Evolutionary conservation across 1,140 invertebrate species (phyloP).

Genomic region (Nymphalis io): DNA sequence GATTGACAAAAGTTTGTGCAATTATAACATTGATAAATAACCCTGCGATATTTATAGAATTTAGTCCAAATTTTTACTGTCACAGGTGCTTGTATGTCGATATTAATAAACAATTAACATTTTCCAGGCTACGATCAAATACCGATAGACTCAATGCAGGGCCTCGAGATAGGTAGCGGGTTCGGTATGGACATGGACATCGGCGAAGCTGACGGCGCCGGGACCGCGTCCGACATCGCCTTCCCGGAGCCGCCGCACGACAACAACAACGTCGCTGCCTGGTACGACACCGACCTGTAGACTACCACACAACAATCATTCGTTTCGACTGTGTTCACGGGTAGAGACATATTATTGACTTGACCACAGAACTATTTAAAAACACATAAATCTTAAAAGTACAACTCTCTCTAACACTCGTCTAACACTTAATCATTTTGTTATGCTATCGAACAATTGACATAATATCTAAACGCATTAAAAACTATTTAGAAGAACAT

Average conservation of each 20-base stretch:
- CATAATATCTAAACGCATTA: no score
- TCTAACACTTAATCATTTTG: no score
- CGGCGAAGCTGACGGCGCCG: slow-evolving; percentile 86
- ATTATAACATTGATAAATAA: no score
- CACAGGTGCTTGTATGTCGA: no score
- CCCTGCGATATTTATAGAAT: no score
- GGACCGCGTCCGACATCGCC: slow-evolving; percentile 90
- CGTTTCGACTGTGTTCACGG: no score
- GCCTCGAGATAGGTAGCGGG: slow-evolving; percentile 92
- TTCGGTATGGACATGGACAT: slow-evolving; percentile 93
- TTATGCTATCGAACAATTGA: no score
- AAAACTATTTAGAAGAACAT: no score
- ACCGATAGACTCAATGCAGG: slow-evolving; percentile 98
- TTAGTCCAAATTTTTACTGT: no score
- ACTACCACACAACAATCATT: neutral
- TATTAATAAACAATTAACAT: neutral
- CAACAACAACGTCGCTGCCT: slow-evolving; percentile 92
- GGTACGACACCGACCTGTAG: slow-evolving; percentile 6
- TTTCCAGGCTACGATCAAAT: slow-evolving; percentile 95
- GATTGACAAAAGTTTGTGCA: no score
- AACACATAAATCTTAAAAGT: no score
- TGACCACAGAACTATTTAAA: neutral
- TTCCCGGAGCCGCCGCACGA: slow-evolving; percentile 93
- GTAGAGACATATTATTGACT: neutral
- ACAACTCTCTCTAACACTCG: no score